A percentile compares a stretch with the other conserved stretches of the same genome.
These are phyloP conservation scores for Polietes domitor DNA, from an alignment of 2,888 invertebrate species.

Conservation along the genomic window DNA sequence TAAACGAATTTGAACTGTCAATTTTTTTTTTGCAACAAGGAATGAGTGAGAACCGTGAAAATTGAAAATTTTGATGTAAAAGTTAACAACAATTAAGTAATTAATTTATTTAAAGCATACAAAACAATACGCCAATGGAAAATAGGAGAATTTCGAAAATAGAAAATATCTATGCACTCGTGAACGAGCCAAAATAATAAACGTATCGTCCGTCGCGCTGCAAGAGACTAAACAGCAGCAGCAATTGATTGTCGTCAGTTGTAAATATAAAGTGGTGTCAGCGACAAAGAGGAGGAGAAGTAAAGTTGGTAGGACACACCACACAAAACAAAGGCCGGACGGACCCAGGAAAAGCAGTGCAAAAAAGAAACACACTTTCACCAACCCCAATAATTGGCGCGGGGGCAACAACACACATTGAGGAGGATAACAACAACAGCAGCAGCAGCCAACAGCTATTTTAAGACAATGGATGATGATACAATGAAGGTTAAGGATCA, in stretches of 20 bases:
- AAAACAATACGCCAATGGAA: too few relatives aligned
- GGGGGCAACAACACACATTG: not conserved
- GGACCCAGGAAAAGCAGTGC: not conserved
- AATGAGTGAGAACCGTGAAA: too few relatives aligned
- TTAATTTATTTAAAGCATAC: too few relatives aligned
- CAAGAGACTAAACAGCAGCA: too few relatives aligned
- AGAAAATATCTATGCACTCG: not conserved
- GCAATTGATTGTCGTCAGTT: not conserved
- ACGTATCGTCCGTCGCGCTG: too few relatives aligned
- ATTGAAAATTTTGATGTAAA: too few relatives aligned
- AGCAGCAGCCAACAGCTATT: constrained; percentile 16
- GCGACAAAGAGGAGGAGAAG: not conserved
- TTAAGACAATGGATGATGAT: constrained; percentile 40
- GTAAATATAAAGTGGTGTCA: not conserved
- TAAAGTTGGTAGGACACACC: not conserved
- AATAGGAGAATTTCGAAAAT: not conserved
- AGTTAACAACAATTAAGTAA: too few relatives aligned
- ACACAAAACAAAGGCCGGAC: not conserved
- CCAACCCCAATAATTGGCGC: not conserved
- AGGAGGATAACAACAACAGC: constrained; percentile 15
- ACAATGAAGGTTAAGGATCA: constrained; percentile 62
- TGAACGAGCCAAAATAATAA: not conserved
- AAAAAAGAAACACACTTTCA: not conserved
- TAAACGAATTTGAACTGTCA: too few relatives aligned
- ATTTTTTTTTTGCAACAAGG: too few relatives aligned